phyloP scores from a whole-genome alignment of 2,797 vertebrate species.

The Potorous gilbertii region DNA sequence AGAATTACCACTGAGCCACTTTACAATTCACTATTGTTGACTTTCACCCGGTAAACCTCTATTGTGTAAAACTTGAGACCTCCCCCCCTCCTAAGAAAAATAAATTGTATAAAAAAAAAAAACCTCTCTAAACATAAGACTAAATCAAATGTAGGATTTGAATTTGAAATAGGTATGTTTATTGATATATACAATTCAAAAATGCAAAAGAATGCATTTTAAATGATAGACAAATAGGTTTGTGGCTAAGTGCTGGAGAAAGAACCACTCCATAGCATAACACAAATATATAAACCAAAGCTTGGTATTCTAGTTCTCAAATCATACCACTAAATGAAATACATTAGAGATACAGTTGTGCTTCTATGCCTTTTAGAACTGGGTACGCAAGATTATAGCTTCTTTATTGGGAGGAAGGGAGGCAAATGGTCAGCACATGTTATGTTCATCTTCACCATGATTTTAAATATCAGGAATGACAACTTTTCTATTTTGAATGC shows the following conservation, averaged over 20 bases:
- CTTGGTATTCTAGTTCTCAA: background rate
- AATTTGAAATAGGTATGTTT: constrained; percentile 38
- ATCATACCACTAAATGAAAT: background rate
- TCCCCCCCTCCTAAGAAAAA: background rate
- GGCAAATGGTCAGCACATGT: background rate
- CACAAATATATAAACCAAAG: background rate
- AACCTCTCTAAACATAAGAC: background rate
- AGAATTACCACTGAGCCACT: constrained; percentile 15
- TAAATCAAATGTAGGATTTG: background rate
- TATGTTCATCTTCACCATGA: background rate
- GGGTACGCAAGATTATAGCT: background rate
- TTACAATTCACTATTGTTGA: constrained; percentile 44
- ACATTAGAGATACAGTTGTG: background rate
- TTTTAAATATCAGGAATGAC: constrained; percentile 5
- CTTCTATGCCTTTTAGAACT: background rate
- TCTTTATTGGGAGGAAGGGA: background rate
- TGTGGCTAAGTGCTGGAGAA: background rate
- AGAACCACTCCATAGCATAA: background rate
- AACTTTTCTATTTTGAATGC: constrained; percentile 2
- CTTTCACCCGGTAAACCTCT: constrained; percentile 37
- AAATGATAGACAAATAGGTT: background rate
- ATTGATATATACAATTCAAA: background rate
- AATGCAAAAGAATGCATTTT: background rate
- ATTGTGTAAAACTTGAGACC: constrained; percentile 46
- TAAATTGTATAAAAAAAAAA: background rate